Evolutionary conservation across 1,140 invertebrate genomes (phyloP).

Genomic region (Diuraphis noxia): DNA sequence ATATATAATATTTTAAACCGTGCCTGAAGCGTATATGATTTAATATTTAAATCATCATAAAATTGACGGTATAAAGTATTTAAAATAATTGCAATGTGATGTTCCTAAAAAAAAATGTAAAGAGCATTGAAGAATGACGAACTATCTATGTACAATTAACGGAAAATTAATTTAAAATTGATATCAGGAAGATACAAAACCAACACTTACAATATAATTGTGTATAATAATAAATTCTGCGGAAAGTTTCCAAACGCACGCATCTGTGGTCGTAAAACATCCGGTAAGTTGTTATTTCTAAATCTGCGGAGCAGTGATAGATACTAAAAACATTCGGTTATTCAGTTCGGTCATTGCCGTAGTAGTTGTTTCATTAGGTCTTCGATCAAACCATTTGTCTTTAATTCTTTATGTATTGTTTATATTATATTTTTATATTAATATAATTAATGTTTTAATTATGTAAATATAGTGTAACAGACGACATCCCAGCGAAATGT

Average conservation of each 20-base stretch:
- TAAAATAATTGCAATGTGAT: no score
- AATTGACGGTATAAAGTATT: no score
- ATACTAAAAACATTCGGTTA: not conserved
- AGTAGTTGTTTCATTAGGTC: not conserved
- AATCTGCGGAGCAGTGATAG: not conserved
- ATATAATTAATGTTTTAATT: not conserved
- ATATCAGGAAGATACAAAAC: not conserved
- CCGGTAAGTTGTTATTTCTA: not conserved
- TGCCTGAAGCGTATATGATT: no score
- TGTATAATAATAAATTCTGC: not conserved
- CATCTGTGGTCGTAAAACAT: not conserved
- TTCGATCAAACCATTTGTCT: not conserved
- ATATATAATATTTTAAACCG: no score
- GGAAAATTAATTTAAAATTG: not conserved
- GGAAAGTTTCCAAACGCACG: not conserved
- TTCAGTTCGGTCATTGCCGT: not conserved
- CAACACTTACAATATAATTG: not conserved
- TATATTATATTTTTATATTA: not conserved
- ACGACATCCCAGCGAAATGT: not conserved
- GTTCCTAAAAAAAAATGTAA: not conserved
- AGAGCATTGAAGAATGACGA: no score
- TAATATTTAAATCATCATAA: no score
- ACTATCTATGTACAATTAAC: not conserved
- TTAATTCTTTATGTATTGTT: no score
- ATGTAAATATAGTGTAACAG: not conserved